A percentile compares a stretch with the other conserved stretches of the same genome.
Evolutionary conservation across 1,140 invertebrate species (phyloP).

Genomic region (Helicorthomorpha holstii): DNA sequence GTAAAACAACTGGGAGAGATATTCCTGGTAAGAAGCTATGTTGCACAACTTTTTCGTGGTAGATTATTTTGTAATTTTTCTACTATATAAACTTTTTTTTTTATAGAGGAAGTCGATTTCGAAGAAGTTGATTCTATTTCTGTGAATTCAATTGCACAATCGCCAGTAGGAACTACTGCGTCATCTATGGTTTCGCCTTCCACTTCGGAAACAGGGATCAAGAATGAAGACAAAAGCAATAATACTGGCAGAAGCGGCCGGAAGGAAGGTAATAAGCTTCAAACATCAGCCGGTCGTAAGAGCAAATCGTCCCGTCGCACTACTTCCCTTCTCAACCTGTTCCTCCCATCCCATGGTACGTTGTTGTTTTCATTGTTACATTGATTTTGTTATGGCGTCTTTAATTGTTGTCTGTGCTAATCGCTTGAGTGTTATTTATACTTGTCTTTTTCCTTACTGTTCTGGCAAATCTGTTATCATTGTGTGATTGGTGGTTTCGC

Average conservation of each 20-base stretch:
- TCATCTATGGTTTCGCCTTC: too few species aligned
- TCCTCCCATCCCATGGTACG: conserved; percentile 74
- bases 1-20: conserved; percentile 77
- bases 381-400: too few species aligned
- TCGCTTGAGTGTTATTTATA: too few species aligned
- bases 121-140: too few species aligned
- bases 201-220: too few species aligned
- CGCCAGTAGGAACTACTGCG: not conserved
- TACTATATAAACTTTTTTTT: too few species aligned
- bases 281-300: conserved; percentile 12
- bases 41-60: not conserved
- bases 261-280: conserved; percentile 29
- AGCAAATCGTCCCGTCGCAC: conserved; percentile 70
- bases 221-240: too few species aligned
- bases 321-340: conserved; percentile 82
- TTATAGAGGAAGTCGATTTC: not conserved
- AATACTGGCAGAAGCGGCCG: conserved; percentile 31
- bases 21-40: conserved; percentile 49
- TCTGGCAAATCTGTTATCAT: too few species aligned
- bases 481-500: too few species aligned
- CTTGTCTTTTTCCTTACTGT: too few species aligned
- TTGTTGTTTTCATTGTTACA: conserved; percentile 20
- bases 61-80: too few species aligned
- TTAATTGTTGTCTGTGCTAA: too few species aligned
- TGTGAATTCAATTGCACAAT: not conserved